Percentiles rank a stretch among this genome's conserved stretches.
Conservation (phyloP, 2,797 vertebrate species). For the Brachyalestes nurse region DNA sequence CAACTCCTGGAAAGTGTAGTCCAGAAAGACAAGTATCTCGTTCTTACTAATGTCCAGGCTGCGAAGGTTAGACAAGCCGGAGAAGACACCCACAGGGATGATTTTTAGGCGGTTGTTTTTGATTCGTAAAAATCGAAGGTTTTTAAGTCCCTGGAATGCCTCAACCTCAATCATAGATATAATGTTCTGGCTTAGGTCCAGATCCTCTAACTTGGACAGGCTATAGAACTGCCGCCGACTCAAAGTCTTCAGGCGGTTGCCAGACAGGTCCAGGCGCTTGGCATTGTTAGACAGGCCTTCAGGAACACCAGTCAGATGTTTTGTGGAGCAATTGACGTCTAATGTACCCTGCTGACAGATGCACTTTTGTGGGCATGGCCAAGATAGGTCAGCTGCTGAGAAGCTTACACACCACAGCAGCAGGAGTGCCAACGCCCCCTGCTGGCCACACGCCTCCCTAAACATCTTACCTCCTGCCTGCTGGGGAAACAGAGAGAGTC, state of each 20-base stretch:
- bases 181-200: conserved; percentile 87
- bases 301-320: conserved; percentile 81
- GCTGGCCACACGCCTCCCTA: conserved; percentile 74
- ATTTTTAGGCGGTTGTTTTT: conserved; percentile 87
- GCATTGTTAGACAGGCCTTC: conserved; percentile 79
- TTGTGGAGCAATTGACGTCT: conserved; percentile 83
- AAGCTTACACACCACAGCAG: conserved; percentile 70
- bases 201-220: conserved; percentile 81
- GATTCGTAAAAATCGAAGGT: conserved; percentile 79
- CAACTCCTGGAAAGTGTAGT: conserved; percentile 86
- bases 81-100: conserved; percentile 84
- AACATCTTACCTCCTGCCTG: conserved; percentile 81
- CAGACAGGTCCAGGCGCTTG: conserved; percentile 82
- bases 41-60: conserved; percentile 87
- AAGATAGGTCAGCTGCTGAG: conserved; percentile 56
- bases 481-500: conserved; percentile 35
- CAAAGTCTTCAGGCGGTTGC: conserved; percentile 85
- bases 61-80: conserved; percentile 79
- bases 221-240: conserved; percentile 82
- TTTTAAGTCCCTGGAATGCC: conserved; percentile 84
- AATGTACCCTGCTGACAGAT: conserved; percentile 76
- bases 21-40: conserved; percentile 89
- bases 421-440: conserved; percentile 73
- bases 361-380: conserved; percentile 80
- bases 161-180: conserved; percentile 86